Evolutionary conservation across 2,113 vertebrate species (phyloP).

Genomic region (Sprattus sprattus): DNA sequence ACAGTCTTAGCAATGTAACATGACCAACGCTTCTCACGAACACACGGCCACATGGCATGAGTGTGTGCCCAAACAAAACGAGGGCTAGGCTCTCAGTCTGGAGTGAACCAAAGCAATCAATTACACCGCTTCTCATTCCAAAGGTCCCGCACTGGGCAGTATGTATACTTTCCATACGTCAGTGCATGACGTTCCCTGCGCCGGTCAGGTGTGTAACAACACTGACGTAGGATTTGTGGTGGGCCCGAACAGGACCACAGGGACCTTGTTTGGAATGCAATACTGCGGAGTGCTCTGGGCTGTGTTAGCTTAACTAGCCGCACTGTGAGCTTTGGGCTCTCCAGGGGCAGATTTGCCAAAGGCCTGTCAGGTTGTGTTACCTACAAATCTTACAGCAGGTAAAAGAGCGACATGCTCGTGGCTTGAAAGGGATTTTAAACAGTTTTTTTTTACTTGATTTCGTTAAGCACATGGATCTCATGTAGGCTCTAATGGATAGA

Average conservation of each 20-base stretch:
- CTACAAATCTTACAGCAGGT: constrained; percentile 38
- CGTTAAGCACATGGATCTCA: constrained; percentile 17
- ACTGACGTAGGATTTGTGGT: constrained; percentile 24
- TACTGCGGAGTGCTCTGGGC: constrained; percentile 17
- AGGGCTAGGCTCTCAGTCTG: neutral
- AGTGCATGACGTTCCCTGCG: constrained; percentile 27
- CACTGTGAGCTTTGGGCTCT: constrained; percentile 35
- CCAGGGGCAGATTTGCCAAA: constrained; percentile 31
- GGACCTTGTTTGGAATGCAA: constrained; percentile 33
- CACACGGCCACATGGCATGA: neutral
- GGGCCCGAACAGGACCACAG: constrained; percentile 18
- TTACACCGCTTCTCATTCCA: neutral
- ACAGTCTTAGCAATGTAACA: neutral
- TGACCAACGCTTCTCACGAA: neutral
- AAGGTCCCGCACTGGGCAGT: neutral
- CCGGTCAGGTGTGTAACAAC: constrained; percentile 31
- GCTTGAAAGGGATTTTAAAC: neutral
- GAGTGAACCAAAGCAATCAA: neutral
- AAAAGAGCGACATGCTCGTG: constrained; percentile 32
- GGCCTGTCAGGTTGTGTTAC: constrained; percentile 42
- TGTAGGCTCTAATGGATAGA: constrained; percentile 22
- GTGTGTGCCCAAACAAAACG: neutral
- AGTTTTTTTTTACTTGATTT: constrained; percentile 20
- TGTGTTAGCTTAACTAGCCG: constrained; percentile 31
- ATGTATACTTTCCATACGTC: constrained; percentile 21